Base-by-base conservation (phyloP, 2,888 invertebrate genomes). In the Hololepta plana region DNA sequence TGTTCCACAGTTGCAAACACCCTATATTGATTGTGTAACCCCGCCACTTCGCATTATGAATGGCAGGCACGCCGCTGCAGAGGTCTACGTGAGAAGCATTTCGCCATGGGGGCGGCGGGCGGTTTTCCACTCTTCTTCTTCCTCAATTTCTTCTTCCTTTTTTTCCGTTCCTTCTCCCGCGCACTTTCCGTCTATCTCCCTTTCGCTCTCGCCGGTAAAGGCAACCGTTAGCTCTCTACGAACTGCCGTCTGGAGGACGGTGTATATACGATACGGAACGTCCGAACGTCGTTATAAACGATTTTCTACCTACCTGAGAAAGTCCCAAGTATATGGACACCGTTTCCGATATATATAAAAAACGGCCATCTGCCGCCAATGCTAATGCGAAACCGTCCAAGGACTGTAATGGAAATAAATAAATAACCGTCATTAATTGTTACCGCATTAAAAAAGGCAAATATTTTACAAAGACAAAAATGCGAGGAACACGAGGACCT, bases 251-350 rank as follows among this genome's bases (percentile, higher is more conserved):
- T 17, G n/a, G 7, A 7, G n/a, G n/a, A 17, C n/a, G 7, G 17
- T 17, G n/a, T 7, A 17, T 17, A 7, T 17, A 17, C 17, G 17
- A 7, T 17, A 15, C n/a, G n/a, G n/a, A n/a, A n/a, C n/a, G n/a
- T n/a, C n/a, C n/a, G n/a, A n/a, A n/a, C n/a, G n/a, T n/a, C n/a
- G n/a, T n/a, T n/a, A n/a, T n/a, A n/a, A n/a, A 17, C n/a, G 17
- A 7, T n/a, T 17, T 30, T 33, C 34, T 41, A 62, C 71, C 70
- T 63, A 90, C 91, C 79, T 96, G 96, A 59, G 95, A 96, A 57
- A 98, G 76, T 47, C 98, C 98, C 59, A 98, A 73, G 67, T 96
- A 96, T 59, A 96, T 93, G 54, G 96, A 98, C 48, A 98, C 96
- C 45, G 96, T 96, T 69, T 98, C 98, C 44, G 95, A 96, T 65